Evolutionary conservation across 2,113 vertebrate genomes (phyloP).

Genomic region (Dicerorhinus sumatrensis): DNA sequence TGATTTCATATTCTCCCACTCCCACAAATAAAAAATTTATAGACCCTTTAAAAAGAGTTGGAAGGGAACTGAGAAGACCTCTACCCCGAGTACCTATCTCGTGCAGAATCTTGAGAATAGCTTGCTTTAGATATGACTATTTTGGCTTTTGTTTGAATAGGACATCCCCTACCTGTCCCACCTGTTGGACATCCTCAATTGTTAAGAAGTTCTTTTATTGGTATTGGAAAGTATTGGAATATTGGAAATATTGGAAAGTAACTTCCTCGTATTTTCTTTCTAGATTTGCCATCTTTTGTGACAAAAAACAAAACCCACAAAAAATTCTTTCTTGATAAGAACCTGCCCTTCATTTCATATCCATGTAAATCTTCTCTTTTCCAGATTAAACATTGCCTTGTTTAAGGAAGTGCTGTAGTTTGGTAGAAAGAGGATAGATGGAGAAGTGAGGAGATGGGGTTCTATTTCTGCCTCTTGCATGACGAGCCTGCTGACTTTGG

Average conservation of each 20-base stretch:
- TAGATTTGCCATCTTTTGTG: background rate
- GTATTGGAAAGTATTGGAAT: no score
- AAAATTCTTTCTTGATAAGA: background rate
- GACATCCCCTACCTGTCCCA: background rate
- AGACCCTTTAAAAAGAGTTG: background rate
- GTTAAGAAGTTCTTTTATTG: background rate
- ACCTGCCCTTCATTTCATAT: background rate
- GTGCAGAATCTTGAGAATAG: background rate
- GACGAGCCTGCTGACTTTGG: background rate
- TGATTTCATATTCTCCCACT: background rate
- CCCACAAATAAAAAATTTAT: background rate
- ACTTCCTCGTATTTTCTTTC: conserved; percentile 14
- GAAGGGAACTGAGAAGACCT: background rate
- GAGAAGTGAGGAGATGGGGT: background rate
- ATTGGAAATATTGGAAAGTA: background rate
- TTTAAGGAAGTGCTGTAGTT: background rate
- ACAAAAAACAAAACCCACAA: background rate
- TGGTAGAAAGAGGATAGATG: background rate
- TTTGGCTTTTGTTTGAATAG: conserved; percentile 24
- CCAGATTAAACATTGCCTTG: background rate
- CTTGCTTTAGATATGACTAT: background rate
- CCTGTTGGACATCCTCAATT: background rate
- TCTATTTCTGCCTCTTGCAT: background rate
- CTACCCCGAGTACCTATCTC: background rate
- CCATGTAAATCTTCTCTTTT: background rate